Evolutionary conservation across 92 coral and sea anemone genomes (phyloP).

Genomic region (Epizoanthus scotinus): DNA sequence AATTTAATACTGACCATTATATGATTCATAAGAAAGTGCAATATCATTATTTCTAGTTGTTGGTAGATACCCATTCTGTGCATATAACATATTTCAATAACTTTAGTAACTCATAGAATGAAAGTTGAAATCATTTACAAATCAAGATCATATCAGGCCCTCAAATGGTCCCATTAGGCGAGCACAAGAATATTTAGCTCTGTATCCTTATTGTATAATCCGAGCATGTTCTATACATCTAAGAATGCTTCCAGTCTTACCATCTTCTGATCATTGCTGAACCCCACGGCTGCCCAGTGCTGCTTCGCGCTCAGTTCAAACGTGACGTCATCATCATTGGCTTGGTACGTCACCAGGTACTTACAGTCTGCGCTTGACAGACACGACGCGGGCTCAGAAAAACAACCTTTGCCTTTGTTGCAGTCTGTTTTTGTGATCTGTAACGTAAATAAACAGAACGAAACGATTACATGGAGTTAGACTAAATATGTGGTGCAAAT

Average conservation of each 20-base stretch:
- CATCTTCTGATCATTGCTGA: background rate
- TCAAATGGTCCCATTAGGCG: no score
- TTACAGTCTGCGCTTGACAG: constrained; percentile 1
- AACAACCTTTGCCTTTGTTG: background rate
- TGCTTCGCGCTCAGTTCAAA: constrained; percentile 8
- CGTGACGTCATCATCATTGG: background rate
- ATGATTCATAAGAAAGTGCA: no score
- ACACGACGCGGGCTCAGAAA: constrained; percentile 2
- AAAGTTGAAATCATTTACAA: no score
- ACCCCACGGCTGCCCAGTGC: background rate
- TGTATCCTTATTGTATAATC: no score
- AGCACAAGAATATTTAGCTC: no score
- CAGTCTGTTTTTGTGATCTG: constrained; percentile 9
- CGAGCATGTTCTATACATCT: no score
- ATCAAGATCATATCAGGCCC: no score
- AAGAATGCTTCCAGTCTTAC: background rate
- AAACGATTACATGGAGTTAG: background rate
- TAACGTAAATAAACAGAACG: background rate
- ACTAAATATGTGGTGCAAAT: background rate
- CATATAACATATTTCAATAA: no score
- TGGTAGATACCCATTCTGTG: no score
- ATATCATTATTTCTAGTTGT: no score
- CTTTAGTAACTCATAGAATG: no score
- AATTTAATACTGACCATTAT: no score
- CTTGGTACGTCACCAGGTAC: background rate